Base-by-base conservation (phyloP, 2,888 invertebrate species). In the Gerris lacustris region DNA sequence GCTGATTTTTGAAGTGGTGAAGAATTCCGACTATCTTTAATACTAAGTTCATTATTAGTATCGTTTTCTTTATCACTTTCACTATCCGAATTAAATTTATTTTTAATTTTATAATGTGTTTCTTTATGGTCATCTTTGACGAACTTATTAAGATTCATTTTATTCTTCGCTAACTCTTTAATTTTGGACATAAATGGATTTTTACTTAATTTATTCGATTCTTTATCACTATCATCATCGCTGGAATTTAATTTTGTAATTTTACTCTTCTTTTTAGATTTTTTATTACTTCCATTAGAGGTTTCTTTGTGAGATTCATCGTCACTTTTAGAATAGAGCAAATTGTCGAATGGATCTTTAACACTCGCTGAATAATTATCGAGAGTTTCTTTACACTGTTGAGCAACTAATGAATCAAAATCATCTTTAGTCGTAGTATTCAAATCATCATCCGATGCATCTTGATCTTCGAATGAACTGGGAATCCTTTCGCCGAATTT, bases 51-150 rank as follows among this genome's bases (percentile, higher is more conserved):
- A 31, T 31, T 31, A 31, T 31, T 31, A 31, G 31, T 31, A 15
- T 55, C 55, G 15, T 55, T 55, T 55, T 55, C 55, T 55, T 55
- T 55, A 55, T 55, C 55, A 55, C 55, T 55, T 55, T 55, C 55
- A 55, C 55, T 55, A 55, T 55, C 55, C 9, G 55, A 55, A 55
- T 55, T 55, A 9, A 55, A 55, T 55, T 9, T 11, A 11, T 55
- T 55, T 55, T 55, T 55, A 55, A 11, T 9, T 11, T 9, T 55
- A 11, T 1, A 55, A 55, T 55, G 31, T 31, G 31, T 31, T 31
- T 31, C 31, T 31, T 31, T 31, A 31, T 31, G 11, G 15, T 55
- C 15, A 55, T 55, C 15, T 55, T 55, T 55, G 15, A 55, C 55
- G 5, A 55, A 55, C 9, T 55, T 55, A 11, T 55, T 15, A 11